Evolutionary conservation across 2,113 vertebrate genomes (phyloP).

Genomic region (Hemichromis elongatus): DNA sequence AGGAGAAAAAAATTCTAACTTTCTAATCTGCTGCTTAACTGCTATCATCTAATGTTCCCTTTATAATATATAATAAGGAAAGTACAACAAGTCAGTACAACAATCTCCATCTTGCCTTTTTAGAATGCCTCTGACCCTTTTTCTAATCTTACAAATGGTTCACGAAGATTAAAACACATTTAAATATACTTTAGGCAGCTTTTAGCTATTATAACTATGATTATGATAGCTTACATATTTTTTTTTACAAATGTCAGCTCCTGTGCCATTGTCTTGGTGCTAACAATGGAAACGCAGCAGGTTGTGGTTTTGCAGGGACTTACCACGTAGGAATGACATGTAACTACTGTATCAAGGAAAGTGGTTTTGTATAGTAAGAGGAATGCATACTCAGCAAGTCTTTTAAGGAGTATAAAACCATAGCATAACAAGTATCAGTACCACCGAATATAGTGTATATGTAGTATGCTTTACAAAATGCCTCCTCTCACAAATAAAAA

Average conservation of each 20-base stretch:
- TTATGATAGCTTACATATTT: neutral
- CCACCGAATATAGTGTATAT: neutral
- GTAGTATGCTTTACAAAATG: neutral
- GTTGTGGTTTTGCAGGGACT: neutral
- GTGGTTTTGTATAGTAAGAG: neutral
- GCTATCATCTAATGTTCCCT: neutral
- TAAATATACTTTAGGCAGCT: neutral
- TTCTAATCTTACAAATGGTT: neutral
- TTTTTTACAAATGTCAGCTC: neutral
- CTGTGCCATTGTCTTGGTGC: neutral
- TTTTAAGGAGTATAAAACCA: neutral
- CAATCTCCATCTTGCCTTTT: neutral
- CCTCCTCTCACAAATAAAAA: neutral
- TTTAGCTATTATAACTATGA: neutral
- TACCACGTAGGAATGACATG: neutral
- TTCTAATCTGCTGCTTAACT: neutral
- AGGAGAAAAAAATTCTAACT: neutral
- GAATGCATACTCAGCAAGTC: neutral
- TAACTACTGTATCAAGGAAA: neutral
- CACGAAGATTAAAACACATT: fast-evolving
- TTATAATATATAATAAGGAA: neutral
- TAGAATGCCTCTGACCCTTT: neutral
- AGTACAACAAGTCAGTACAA: neutral
- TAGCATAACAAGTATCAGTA: neutral
- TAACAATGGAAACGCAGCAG: neutral